Conservation (phyloP, 2,113 vertebrate species). For the Brachypteracias leptosomus region DNA sequence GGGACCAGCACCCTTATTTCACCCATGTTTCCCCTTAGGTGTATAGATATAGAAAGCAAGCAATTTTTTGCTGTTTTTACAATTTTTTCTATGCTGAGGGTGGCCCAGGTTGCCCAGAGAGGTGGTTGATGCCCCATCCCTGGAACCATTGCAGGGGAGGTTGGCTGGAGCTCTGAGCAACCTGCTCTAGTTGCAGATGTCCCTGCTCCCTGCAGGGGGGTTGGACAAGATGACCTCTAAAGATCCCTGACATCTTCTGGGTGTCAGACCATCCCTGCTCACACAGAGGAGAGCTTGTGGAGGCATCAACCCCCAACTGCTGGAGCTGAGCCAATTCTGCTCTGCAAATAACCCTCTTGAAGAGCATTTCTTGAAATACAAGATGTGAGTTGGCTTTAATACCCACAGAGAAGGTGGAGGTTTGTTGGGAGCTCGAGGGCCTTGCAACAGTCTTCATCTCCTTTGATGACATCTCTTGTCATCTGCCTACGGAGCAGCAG, state of each 20-base stretch:
- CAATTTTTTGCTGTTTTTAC: background rate
- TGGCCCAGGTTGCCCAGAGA: background rate
- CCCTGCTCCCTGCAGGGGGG: background rate
- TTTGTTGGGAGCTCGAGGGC: background rate
- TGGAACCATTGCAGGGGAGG: background rate
- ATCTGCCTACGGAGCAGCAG: background rate
- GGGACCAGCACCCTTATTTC: background rate
- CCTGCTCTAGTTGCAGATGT: background rate
- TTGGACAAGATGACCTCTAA: no score
- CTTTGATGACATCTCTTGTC: background rate
- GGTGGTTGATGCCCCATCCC: background rate
- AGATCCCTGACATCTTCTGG: background rate
- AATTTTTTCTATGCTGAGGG: background rate
- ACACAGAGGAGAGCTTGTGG: rapidly evolving
- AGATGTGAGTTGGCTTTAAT: background rate
- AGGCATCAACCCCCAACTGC: background rate
- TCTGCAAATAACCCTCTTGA: background rate
- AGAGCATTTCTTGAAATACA: background rate
- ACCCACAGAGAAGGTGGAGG: background rate
- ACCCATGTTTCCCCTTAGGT: background rate
- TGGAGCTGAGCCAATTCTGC: background rate
- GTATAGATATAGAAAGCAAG: background rate
- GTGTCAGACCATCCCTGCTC: background rate
- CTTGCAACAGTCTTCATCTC: background rate
- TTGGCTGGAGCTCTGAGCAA: background rate